phyloP scores from a whole-genome alignment of 2,888 invertebrate genomes.

The Serrognathus titanus region DNA sequence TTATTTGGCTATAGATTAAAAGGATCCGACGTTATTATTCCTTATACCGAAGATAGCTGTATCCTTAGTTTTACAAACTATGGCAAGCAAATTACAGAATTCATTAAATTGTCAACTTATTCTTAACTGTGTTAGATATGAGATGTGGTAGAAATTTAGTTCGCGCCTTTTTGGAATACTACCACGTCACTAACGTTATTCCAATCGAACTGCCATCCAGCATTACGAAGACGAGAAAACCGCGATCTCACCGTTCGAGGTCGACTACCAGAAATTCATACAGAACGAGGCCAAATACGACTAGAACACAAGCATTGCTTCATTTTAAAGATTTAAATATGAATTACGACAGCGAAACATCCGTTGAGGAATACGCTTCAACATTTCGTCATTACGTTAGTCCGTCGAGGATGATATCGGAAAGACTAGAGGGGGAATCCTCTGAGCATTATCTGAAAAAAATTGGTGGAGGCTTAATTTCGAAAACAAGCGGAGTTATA shows the following conservation, averaged over 20 bases:
- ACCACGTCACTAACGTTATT: conserved; percentile 69
- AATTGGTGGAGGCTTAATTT: conserved; percentile 4
- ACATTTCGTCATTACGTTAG: conserved; percentile 36
- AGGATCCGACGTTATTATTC: conserved; percentile 66
- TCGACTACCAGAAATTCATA: conserved; percentile 46
- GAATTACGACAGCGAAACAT: conserved; percentile 55
- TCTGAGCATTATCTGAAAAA: conserved; percentile 5
- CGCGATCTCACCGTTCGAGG: conserved; percentile 33
- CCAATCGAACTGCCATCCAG: conserved; percentile 42
- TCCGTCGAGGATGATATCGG: conserved; percentile 27
- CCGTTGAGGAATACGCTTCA: conserved; percentile 47
- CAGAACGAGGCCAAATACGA: conserved; percentile 50
- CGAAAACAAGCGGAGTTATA: conserved; percentile 18
- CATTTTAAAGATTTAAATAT: conserved; percentile 56
- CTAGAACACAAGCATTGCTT: conserved; percentile 51
- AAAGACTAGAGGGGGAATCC: conserved; percentile 2
- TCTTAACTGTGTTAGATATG: conserved; percentile 59
- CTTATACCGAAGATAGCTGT: conserved; percentile 95
- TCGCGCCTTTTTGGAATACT: conserved; percentile 76
- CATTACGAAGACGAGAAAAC: conserved; percentile 29
- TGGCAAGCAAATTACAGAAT: neutral
- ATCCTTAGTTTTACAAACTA: conserved; percentile 66
- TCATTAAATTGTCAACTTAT: neutral
- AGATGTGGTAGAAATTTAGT: conserved; percentile 74
- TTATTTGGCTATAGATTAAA: conserved; percentile 82